Base-by-base conservation (phyloP, 2,888 invertebrate genomes). In the Morpho helenor region DNA sequence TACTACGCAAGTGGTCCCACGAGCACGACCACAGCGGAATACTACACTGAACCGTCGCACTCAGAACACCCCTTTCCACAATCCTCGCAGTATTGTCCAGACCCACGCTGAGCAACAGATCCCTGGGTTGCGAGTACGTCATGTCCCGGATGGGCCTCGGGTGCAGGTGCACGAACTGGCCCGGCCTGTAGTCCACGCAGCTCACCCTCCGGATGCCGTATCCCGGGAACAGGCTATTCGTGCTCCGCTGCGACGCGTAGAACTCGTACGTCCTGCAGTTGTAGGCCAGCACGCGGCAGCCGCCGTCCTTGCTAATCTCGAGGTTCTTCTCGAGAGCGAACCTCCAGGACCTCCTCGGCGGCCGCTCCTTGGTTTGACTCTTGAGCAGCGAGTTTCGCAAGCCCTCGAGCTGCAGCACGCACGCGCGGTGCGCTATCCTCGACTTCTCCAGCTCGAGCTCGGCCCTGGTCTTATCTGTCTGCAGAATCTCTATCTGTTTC, bases 1-100 rank as follows among this genome's bases (percentile, higher is more conserved):
- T 92, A 3, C 91, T 85, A 62, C 94, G 92, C 7, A 93, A 86
- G 2, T 87, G 82, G 70, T 96, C 96, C 95, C 98, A 96, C 7
- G 95, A 93, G 74, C 98, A 97, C 0, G 97, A 96, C 98, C 98
- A 98, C 0, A 97, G 84, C 0, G 94, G 94, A 56, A 87, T 83
- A 0, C 92, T 92, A 0, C 91, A 82, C 43, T 80, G 81, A 42
- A 92, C 89, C 39, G 91, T 91, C 9, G 92, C 84, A 8, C 92
- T 91, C 0, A 92, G 85, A 0, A 89, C 81, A 45, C 95, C 94
- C 23, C 93, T 92, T 42, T 93, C 90, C 0, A 95, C 87, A 67
- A 96, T 95, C 56, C 95, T 93, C 4, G 98, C 89, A 61, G 93
- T 91, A 67, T 94, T 93, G 73, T 98, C 98, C 68, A 97, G 87